Percentiles rank a stretch among this genome's conserved stretches.
These are phyloP conservation scores for Drosophila percnosoma DNA, from an alignment of 2,888 invertebrate genomes.

Conservation along the genomic window DNA sequence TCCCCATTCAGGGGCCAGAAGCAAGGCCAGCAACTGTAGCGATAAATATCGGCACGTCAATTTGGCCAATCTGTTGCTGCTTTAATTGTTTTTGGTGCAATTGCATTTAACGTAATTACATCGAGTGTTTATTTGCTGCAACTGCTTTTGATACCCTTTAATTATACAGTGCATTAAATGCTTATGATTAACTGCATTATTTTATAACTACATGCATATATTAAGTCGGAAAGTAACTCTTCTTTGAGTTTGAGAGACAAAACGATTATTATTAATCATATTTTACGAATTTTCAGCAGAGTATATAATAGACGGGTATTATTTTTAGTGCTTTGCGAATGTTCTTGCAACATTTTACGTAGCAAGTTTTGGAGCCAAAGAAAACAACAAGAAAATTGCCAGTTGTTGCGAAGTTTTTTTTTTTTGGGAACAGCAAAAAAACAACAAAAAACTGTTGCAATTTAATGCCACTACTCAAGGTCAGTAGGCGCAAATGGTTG, in stretches of 20 bases:
- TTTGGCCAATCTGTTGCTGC: conserved; percentile 32
- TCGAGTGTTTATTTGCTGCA: not conserved
- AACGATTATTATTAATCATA: not conserved
- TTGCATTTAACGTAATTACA: conserved; percentile 24
- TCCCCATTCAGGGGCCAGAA: conserved; percentile 29
- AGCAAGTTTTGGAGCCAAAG: conserved; percentile 27
- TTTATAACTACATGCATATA: not conserved
- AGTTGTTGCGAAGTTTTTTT: conserved; percentile 19
- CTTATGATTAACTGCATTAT: not conserved
- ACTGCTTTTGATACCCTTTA: conserved; percentile 22
- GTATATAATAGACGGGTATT: conserved; percentile 11
- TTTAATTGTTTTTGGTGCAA: conserved; percentile 25
- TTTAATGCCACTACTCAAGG: conserved; percentile 72
- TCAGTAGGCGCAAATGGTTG: conserved; percentile 58
- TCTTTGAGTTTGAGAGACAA: not conserved
- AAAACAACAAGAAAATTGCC: conserved; percentile 40
- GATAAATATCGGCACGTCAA: conserved; percentile 22
- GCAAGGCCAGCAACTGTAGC: conserved; percentile 30
- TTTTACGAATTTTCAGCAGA: not conserved
- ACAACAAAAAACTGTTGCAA: conserved; percentile 55
- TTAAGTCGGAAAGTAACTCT: not conserved
- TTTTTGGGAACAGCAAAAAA: conserved; percentile 43
- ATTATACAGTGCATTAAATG: not conserved
- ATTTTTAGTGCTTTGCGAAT: conserved; percentile 7
- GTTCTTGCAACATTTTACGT: conserved; percentile 70